Evolutionary conservation across 64 coral and sea anemone species (phyloP), one percentile per base, ranked within the genome.

Genomic region (Pocillopora damicornis): DNA sequence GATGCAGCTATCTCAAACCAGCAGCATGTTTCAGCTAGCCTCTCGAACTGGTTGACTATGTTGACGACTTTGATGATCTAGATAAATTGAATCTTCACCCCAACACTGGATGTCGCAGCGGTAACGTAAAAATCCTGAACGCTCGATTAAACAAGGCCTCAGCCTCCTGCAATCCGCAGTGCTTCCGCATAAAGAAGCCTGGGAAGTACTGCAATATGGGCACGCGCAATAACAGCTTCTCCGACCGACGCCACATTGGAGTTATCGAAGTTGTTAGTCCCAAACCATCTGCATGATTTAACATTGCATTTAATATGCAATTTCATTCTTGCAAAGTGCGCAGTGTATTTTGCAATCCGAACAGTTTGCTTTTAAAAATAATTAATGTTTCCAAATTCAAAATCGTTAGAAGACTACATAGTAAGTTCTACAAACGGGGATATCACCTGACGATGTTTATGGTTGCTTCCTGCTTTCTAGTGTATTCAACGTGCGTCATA

Each of bases 211-310:
- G 82, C 72, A 72, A 86, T 35, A 86, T 86, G 82, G 35, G 82
- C 35, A 73, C 64, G 63, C 82, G 65, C 82, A 73, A 86, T 86
- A 86, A 86, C 82, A 86, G 72, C 82, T 86, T 86, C 82, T 86
- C 82, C 35, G 72, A 86, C 65, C 82, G 82, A 86, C 82, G 82
- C 72, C 82, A 71, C 82, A 73, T 86, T 2, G 82, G 82, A 63
- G 57, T 61, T n/a, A 81, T 60, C 18, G 62, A 59, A 15, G 79
- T 22, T 63, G 35, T 34, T 20, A 23, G 22, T 20, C 20, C 8
- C 67, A 23, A 18, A 1, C 61, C 11, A 63, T 63, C 61, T 45
- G 42, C 42, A 1, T 71, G 20, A 71, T 71, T 71, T 20, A 23
- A 30, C n/a, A 11, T 23, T 71, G 20, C n/a, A 10, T 11, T 45